Base-by-base conservation (phyloP, 2,113 vertebrate species). In the Fulica atra region DNA sequence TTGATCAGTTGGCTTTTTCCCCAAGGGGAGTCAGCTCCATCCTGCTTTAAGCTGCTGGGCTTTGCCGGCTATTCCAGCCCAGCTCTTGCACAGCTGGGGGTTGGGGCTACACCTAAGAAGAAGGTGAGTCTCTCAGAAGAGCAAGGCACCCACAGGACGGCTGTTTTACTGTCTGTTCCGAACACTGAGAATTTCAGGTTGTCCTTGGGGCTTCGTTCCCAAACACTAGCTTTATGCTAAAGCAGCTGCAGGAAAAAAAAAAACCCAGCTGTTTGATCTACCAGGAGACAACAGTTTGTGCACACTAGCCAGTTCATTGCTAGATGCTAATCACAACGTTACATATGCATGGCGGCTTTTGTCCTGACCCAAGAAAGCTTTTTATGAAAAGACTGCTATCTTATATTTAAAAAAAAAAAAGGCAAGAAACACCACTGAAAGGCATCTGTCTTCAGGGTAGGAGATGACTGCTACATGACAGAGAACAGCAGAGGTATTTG, bases 21-120 rank as follows among this genome's bases (percentile, higher is more conserved):
- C 2, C 23, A 26, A 10, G 46, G 5, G 12, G 12, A 71, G 20
- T 13, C 35, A 48, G 24, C 3, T 11, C 6, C 0, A 2, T 36
- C 28, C 31, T 35, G 50, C 33, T 86, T 46, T 0, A 0, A 16
- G 11, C 10, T 16, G 21, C 13, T 18, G 36, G 1, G 0, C 53
- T 31, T 63, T 31, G 20, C 11, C 4, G 50, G 42, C 10, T 2
- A 0, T 16, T 36, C 7, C 48, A n/a, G 21, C 19, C 36, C 48
- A 15, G 24, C 6, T 57, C 10, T 40, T 26, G 38, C 7, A 3
- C 16, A 35, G 38, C 20, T 42, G 33, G 25, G 35, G 1, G 2
- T 10, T 0, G 0, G 20, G 68, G 16, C 16, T 85, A 18, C 31
- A 5, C 40, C 53, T 14, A 1, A 31, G 26, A 35, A 8, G 31